Conservation (phyloP, 2,113 vertebrate genomes). For the pig (Sus scrofa) region DNA sequence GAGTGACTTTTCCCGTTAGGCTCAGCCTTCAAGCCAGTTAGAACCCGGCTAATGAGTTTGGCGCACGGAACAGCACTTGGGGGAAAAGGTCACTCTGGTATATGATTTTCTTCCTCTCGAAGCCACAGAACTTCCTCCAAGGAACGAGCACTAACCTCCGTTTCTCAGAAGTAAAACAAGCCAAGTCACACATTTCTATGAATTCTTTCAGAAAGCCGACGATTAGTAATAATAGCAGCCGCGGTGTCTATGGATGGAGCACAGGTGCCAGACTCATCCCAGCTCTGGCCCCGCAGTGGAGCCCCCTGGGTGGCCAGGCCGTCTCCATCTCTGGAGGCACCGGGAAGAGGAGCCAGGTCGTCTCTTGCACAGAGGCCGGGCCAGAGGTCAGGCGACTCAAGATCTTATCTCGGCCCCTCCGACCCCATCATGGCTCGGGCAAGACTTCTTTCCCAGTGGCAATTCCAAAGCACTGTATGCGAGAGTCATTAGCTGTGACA, state of each 20-base stretch:
- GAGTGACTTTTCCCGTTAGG: neutral
- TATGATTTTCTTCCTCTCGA: slow-evolving; percentile 53
- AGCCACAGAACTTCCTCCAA: slow-evolving; percentile 69
- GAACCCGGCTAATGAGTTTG: slow-evolving; percentile 38
- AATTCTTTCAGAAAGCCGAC: neutral
- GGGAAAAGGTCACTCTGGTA: slow-evolving; percentile 58
- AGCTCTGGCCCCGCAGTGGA: neutral
- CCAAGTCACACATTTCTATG: slow-evolving; percentile 54
- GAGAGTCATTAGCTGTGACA: neutral
- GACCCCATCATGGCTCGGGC: rapidly evolving
- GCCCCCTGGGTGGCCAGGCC: neutral
- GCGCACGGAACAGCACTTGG: neutral
- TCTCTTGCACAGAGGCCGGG: rapidly evolving
- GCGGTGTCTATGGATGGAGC: neutral
- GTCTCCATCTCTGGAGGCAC: rapidly evolving
- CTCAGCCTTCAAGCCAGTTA: slow-evolving; percentile 18
- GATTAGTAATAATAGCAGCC: neutral
- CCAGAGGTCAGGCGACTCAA: neutral
- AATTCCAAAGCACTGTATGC: neutral
- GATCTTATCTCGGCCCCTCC: no score
- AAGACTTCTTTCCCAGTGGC: neutral
- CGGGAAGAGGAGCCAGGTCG: no score
- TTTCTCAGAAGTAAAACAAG: slow-evolving; percentile 70
- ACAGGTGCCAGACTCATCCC: neutral
- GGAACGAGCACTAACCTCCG: slow-evolving; percentile 13